These are phyloP conservation scores for Pimephales promelas DNA, from an alignment of 2,113 vertebrate species.

Conservation along the genomic window DNA sequence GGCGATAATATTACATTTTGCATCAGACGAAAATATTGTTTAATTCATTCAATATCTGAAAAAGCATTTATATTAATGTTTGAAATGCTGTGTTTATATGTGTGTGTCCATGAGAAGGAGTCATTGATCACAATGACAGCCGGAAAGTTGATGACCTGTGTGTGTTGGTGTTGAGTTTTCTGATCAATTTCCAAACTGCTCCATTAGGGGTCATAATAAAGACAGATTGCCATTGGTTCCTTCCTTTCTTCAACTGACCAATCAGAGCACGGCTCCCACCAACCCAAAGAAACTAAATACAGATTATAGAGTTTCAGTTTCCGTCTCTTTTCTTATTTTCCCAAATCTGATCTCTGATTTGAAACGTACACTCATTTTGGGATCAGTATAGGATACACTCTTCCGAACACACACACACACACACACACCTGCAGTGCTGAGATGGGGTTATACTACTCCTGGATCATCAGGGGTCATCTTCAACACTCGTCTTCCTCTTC, in stretches of 20 bases:
- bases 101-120: not conserved
- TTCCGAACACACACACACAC: not conserved
- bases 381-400: not conserved
- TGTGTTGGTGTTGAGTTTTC: constrained; percentile 36
- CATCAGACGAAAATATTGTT: too few species aligned
- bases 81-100: not conserved
- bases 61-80: not conserved
- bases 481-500: constrained; percentile 1
- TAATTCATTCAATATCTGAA: not conserved
- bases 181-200: constrained; percentile 54
- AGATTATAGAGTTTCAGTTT: constrained; percentile 29
- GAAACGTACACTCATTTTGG: constrained; percentile 18
- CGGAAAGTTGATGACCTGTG: constrained; percentile 11
- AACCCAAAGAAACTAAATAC: constrained; percentile 28
- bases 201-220: constrained; percentile 54
- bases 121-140: not conserved
- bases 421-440: constrained; percentile 13
- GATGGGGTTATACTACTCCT: constrained; percentile 17
- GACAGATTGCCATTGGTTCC: constrained; percentile 7
- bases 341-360: constrained; percentile 15
- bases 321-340: constrained; percentile 34
- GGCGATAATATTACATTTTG: too few species aligned
- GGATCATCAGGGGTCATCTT: constrained; percentile 28
- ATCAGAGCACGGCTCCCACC: constrained; percentile 6
- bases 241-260: not conserved